These are phyloP conservation scores for Apostichopus japonicus DNA, from an alignment of 35 echinoderm and acorn worm species.

Conservation along the genomic window DNA sequence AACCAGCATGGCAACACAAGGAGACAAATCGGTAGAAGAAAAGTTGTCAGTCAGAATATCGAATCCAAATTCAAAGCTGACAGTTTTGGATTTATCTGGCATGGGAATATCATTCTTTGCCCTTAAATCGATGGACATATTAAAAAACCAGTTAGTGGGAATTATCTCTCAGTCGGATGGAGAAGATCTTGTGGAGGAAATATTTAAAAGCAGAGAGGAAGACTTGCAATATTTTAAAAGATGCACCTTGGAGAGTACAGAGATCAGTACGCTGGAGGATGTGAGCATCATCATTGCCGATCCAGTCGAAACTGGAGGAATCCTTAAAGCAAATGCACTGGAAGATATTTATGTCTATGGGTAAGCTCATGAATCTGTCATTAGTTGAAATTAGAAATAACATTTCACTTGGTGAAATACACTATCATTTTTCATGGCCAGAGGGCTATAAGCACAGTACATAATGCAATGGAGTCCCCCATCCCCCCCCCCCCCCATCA, in stretches of 20 bases:
- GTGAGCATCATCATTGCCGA: conserved; percentile 23
- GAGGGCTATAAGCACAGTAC: no score
- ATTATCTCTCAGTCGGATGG: not conserved
- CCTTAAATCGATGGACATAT: not conserved
- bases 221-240: not conserved
- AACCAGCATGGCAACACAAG: not conserved
- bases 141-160: not conserved
- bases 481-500: no score
- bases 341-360: conserved; percentile 26
- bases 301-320: conserved; percentile 11
- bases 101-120: conserved; percentile 6
- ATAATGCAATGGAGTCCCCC: no score
- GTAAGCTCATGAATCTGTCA: not conserved
- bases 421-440: no score
- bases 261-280: not conserved
- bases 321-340: conserved; percentile 29
- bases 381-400: no score
- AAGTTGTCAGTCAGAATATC: not conserved
- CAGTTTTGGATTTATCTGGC: conserved; percentile 22
- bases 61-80: not conserved
- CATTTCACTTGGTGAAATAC: not conserved
- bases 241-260: not conserved
- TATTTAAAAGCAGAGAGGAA: not conserved
- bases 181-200: conserved; percentile 1
- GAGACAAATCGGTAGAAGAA: not conserved